A percentile compares a stretch with the other conserved stretches of the same genome.
These are phyloP conservation scores for Phrynosoma platyrhinos DNA, from an alignment of 2,113 vertebrate genomes.

Conservation along the genomic window DNA sequence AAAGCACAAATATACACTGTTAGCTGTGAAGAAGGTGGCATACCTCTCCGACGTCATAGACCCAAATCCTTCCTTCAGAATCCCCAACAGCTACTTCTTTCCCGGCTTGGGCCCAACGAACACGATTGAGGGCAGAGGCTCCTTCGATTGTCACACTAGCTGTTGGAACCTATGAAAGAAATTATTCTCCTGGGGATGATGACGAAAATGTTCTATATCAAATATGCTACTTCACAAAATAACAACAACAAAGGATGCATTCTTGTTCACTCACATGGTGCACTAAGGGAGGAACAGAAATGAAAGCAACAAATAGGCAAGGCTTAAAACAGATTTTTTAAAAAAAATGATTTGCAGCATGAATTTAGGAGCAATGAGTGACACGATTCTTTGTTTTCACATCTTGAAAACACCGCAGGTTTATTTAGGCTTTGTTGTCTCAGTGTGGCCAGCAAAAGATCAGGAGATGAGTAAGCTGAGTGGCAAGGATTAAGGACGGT, in stretches of 20 bases:
- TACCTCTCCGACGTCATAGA: conserved; percentile 99
- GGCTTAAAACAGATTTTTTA: neutral
- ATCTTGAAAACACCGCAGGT: conserved; percentile 26
- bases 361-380: conserved; percentile 23
- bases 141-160: conserved; percentile 95
- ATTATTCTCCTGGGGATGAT: conserved; percentile 45
- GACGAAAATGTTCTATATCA: conserved; percentile 41
- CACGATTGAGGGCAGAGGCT: conserved; percentile 93
- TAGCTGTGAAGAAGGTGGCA: neutral
- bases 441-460: conserved; percentile 22
- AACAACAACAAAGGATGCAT: conserved; percentile 33
- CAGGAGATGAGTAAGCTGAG: conserved; percentile 14
- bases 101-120: conserved; percentile 93
- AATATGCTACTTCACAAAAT: conserved; percentile 17
- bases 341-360: conserved; percentile 38
- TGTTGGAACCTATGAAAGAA: conserved; percentile 88
- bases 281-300: conserved; percentile 41
- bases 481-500: conserved; percentile 24
- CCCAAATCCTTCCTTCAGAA: conserved; percentile 95
- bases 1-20: neutral
- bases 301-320: conserved; percentile 25
- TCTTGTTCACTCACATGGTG: conserved; percentile 64
- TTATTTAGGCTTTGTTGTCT: neutral
- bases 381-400: conserved; percentile 7
- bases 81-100: conserved; percentile 97